A percentile compares a stretch with the other conserved stretches of the same genome.
Evolutionary conservation across 2,888 invertebrate genomes (phyloP).

Genomic region (Leptogaster cylindrica): DNA sequence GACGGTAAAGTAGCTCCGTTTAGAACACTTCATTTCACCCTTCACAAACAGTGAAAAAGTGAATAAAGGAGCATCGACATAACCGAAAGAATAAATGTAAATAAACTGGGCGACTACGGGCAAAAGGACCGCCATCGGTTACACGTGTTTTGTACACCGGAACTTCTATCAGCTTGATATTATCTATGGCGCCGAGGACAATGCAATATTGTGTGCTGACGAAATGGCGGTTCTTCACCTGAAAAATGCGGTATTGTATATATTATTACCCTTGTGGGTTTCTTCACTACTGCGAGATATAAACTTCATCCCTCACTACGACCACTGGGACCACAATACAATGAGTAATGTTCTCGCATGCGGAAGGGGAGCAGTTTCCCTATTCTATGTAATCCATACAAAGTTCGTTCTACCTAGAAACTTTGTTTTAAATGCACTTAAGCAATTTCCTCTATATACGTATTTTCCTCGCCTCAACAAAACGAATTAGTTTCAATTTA

Average conservation of each 20-base stretch:
- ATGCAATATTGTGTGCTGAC: slow-evolving; percentile 33
- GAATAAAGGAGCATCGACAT: slow-evolving; percentile 38
- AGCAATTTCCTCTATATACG: no score
- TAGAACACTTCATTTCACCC: slow-evolving; percentile 40
- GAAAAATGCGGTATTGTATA: slow-evolving; percentile 31
- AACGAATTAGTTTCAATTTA: no score
- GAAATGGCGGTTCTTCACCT: slow-evolving; percentile 31
- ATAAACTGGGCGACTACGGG: slow-evolving; percentile 27
- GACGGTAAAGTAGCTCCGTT: slow-evolving; percentile 40
- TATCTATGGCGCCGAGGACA: slow-evolving; percentile 18
- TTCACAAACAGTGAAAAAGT: slow-evolving; percentile 31
- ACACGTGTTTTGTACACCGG: slow-evolving; percentile 20
- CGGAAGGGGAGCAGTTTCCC: no score
- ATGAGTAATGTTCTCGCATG: no score
- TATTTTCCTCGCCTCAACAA: no score
- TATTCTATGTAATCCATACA: no score
- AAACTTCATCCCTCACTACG: no score
- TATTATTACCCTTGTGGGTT: no score
- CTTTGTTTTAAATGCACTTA: no score
- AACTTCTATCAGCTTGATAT: slow-evolving; percentile 21
- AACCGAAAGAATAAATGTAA: slow-evolving; percentile 39
- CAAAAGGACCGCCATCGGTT: slow-evolving; percentile 9
- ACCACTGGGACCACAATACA: no score
- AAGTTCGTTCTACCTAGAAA: no score
- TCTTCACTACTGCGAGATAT: no score